These are phyloP conservation scores for Drosophila monieri DNA, from an alignment of 2,888 invertebrate species.

Conservation along the genomic window DNA sequence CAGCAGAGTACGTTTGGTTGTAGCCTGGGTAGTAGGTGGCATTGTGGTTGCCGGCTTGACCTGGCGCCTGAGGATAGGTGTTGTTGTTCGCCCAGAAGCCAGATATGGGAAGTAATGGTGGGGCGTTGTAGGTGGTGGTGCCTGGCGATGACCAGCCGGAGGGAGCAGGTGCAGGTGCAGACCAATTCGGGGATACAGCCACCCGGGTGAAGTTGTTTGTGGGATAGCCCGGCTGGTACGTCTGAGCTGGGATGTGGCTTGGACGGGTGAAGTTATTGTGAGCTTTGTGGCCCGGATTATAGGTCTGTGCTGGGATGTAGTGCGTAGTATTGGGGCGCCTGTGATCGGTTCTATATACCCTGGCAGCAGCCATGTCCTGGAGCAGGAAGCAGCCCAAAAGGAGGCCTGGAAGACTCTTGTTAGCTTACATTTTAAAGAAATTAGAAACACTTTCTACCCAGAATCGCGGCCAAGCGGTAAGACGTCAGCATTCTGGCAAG, in stretches of 20 bases:
- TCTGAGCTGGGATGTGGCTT: not conserved
- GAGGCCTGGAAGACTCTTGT: constrained; percentile 32
- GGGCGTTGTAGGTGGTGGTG: not conserved
- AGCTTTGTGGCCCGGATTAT: constrained; percentile 1
- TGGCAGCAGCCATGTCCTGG: constrained; percentile 23
- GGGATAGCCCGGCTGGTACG: not conserved
- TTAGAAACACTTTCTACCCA: constrained; percentile 47
- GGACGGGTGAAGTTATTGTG: not conserved
- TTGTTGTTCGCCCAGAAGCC: not conserved
- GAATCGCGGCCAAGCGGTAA: constrained; percentile 51
- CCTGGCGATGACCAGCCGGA: not conserved
- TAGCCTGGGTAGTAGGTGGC: not conserved
- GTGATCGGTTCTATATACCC: not conserved
- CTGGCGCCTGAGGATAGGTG: not conserved
- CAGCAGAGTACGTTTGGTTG: constrained; percentile 1
- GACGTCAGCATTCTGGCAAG: constrained; percentile 47
- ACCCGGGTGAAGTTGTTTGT: not conserved
- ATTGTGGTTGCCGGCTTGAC: not conserved
- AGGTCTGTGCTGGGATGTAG: constrained; percentile 33
- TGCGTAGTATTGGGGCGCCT: constrained; percentile 45
- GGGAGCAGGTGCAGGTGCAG: not conserved
- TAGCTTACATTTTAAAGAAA: not conserved
- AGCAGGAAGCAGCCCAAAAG: constrained; percentile 39
- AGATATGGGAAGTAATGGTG: not conserved
- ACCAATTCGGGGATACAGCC: not conserved